Conservation (phyloP, 2,888 invertebrate genomes). For the Ectemnius lituratus region DNA sequence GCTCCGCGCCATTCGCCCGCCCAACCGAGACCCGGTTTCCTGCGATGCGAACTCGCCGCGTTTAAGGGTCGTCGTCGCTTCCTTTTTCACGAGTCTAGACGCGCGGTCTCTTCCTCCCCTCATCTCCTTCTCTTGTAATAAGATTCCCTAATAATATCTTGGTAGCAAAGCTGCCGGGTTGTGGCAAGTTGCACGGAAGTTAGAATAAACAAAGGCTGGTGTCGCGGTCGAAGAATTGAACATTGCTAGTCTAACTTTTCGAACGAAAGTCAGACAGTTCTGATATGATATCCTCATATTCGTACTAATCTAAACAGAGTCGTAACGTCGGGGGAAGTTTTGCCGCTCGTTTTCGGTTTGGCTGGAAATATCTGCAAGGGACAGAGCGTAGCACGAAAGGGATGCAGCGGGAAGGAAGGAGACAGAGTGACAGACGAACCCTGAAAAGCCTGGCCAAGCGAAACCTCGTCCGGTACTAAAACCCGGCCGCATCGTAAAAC, state of each 20-base stretch:
- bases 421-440: conserved; percentile 20
- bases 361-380: conserved; percentile 6
- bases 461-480: conserved; percentile 54
- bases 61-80: conserved; percentile 28
- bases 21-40: conserved; percentile 49
- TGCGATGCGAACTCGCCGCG: conserved; percentile 16
- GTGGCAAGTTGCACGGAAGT: too few species aligned
- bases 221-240: too few species aligned
- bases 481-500: conserved; percentile 56
- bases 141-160: too few species aligned
- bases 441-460: conserved; percentile 47
- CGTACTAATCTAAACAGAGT: conserved; percentile 1
- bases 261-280: background rate
- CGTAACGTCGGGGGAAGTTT: background rate
- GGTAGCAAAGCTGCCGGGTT: too few species aligned
- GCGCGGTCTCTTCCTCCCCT: conserved; percentile 15
- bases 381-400: background rate
- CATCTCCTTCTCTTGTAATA: background rate
- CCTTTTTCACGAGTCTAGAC: conserved; percentile 56
- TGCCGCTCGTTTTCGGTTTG: background rate
- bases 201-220: too few species aligned
- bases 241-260: background rate
- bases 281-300: background rate
- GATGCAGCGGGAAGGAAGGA: conserved; percentile 28
- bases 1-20: conserved; percentile 40